Evolutionary conservation across 2,888 invertebrate genomes (phyloP).

Genomic region (Caenorhabditis parvicauda): DNA sequence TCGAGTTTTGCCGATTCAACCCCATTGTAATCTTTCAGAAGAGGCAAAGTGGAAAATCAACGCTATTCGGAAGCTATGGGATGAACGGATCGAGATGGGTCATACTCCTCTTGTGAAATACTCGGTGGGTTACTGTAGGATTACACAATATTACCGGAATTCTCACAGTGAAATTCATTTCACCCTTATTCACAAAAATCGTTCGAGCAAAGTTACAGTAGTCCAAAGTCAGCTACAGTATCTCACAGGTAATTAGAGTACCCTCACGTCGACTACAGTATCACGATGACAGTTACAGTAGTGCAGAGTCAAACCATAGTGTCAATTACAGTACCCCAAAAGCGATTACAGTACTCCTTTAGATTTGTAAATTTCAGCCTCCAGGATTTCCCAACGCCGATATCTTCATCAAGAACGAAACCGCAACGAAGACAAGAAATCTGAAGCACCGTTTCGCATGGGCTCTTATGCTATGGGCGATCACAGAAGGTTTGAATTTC

Average conservation of each 20-base stretch:
- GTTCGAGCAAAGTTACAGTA: no score
- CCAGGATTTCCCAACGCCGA: constrained; percentile 36
- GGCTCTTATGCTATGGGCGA: constrained; percentile 53
- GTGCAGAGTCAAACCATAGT: no score
- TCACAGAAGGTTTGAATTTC: constrained; percentile 43
- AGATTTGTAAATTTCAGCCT: constrained; percentile 22
- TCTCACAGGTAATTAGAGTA: no score
- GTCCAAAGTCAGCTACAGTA: no score
- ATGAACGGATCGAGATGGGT: constrained; percentile 42
- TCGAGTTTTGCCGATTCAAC: no score
- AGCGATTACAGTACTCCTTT: not conserved
- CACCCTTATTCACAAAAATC: no score
- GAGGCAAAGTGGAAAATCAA: constrained; percentile 36
- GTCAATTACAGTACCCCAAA: not conserved
- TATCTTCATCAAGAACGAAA: constrained; percentile 53
- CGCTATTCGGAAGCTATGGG: constrained; percentile 45
- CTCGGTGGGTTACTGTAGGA: constrained; percentile 4
- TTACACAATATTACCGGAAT: not conserved
- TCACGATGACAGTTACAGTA: no score
- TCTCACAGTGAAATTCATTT: no score
- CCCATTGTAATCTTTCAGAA: constrained; percentile 11
- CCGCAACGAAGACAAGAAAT: constrained; percentile 39
- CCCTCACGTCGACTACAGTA: no score
- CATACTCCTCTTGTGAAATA: constrained; percentile 43
- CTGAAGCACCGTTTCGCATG: constrained; percentile 55